phyloP scores from a whole-genome alignment of 2,113 vertebrate genomes.

The Halichoerus grypus region DNA sequence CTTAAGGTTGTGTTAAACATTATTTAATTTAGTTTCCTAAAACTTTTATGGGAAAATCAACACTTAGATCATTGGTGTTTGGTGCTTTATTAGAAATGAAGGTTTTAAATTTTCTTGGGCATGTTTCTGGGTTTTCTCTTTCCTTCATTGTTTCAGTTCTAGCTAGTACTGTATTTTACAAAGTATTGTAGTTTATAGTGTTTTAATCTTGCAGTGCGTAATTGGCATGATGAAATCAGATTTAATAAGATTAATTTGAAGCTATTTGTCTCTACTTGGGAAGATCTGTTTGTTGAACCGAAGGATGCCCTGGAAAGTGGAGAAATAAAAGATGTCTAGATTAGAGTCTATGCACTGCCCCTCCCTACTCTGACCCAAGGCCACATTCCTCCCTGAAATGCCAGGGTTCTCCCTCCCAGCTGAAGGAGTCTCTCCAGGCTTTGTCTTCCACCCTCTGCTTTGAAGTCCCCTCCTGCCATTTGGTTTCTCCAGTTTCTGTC shows the following conservation, averaged over 20 bases:
- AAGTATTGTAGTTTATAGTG: neutral
- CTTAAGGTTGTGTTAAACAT: neutral
- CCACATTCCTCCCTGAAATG: neutral
- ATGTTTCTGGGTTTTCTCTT: neutral
- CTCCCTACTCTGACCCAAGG: neutral
- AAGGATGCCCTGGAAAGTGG: neutral
- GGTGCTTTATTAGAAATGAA: neutral
- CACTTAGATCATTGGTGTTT: neutral
- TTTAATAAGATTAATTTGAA: neutral
- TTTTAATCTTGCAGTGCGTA: neutral
- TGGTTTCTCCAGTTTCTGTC: neutral
- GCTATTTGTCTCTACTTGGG: neutral
- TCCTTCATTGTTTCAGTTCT: neutral
- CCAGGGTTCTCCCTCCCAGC: neutral
- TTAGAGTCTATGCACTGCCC: neutral
- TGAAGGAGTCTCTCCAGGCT: neutral
- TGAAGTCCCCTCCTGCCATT: neutral
- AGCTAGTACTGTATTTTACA: neutral
- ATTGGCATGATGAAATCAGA: neutral
- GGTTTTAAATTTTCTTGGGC: neutral
- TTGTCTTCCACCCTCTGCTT: neutral
- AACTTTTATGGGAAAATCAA: neutral
- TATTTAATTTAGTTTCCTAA: slow-evolving; percentile 4
- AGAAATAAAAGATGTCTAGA: neutral
- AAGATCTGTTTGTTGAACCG: neutral